These are phyloP conservation scores for Ophion ellenae DNA, from an alignment of 2,888 invertebrate genomes.

Conservation along the genomic window DNA sequence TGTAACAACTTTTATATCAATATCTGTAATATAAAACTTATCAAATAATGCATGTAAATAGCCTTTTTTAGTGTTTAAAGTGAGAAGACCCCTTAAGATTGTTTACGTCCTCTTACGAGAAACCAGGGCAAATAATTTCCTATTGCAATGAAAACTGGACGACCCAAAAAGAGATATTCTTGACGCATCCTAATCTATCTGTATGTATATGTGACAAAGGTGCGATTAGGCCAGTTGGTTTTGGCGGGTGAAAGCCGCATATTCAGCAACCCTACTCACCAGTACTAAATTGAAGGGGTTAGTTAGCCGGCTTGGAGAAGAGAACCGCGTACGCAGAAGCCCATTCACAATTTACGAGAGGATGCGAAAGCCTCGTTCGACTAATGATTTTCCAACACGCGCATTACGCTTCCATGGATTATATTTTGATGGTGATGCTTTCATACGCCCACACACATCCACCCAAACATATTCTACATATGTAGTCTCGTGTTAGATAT, in stretches of 20 bases:
- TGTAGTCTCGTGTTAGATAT: too few relatives aligned
- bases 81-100: too few relatives aligned
- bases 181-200: background rate
- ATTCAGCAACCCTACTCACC: background rate
- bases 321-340: constrained; percentile 17
- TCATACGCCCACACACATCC: background rate
- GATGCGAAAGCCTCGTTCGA: constrained; percentile 17
- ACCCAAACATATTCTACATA: background rate
- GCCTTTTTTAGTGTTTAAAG: too few relatives aligned
- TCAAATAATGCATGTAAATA: too few relatives aligned
- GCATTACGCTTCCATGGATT: constrained; percentile 14
- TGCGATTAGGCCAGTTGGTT: constrained; percentile 14
- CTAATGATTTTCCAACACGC: constrained; percentile 49
- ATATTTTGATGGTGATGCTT: constrained; percentile 15
- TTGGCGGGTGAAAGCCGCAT: constrained; percentile 11
- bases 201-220: background rate
- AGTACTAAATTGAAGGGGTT: background rate
- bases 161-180: too few relatives aligned
- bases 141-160: too few relatives aligned
- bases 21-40: too few relatives aligned
- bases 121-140: too few relatives aligned
- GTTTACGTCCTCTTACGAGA: too few relatives aligned
- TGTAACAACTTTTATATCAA: too few relatives aligned
- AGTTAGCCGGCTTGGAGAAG: background rate
- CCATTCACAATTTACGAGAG: constrained; percentile 48